Conservation (phyloP, 2,888 invertebrate genomes). For the Cepaea hortensis region DNA sequence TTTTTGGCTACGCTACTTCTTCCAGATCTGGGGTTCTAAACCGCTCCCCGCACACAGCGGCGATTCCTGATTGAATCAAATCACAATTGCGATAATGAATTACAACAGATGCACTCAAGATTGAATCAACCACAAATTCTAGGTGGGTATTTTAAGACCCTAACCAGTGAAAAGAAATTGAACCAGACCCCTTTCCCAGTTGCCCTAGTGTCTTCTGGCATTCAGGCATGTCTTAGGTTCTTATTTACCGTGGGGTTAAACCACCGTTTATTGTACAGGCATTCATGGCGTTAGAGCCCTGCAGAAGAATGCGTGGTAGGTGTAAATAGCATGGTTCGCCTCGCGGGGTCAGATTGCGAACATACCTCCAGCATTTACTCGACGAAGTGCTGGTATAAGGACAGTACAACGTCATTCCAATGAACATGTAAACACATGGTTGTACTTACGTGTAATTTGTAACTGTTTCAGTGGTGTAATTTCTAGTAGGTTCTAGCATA, state of each 20-base stretch:
- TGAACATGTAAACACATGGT: conserved; percentile 16
- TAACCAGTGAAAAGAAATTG: no score
- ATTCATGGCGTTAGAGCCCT: background rate
- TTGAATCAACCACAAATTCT: no score
- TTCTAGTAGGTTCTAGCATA: background rate
- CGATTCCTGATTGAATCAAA: no score
- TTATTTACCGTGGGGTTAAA: background rate
- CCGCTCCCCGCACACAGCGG: no score
- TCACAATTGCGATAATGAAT: no score
- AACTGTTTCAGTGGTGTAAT: background rate
- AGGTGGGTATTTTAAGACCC: no score
- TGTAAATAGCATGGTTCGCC: background rate
- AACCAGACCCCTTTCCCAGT: no score
- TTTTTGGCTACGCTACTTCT: no score
- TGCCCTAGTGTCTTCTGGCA: background rate
- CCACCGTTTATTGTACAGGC: background rate
- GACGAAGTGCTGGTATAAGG: background rate
- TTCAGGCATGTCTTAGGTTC: background rate
- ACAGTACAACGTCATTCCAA: background rate
- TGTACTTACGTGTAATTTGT: background rate
- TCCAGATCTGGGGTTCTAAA: no score
- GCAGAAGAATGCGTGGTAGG: conserved; percentile 17
- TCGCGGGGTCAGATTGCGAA: background rate
- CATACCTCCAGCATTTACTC: background rate
- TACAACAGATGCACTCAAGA: no score